Evolutionary conservation across 2,797 vertebrate genomes (phyloP), one percentile per base, ranked within the genome.

Genomic region (Sternarchorhynchus goeldii): DNA sequence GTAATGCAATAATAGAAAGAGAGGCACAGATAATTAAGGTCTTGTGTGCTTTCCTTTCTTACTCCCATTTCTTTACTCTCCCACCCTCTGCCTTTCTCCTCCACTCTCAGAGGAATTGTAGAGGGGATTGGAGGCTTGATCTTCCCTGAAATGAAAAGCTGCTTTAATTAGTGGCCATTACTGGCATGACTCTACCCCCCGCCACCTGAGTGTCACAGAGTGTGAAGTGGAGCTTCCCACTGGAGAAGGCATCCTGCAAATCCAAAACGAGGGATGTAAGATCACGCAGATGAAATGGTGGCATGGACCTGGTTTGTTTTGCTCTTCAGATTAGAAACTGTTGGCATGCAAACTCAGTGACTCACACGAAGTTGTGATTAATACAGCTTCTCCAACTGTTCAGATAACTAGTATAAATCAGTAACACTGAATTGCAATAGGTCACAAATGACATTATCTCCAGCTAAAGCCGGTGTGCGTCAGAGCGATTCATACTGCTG

Each of bases 121-220:
- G 84, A 87, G 86, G 87, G 89, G 86, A 89, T 83, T 78, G 83
- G 73, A 88, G 88, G 87, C 86, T 90, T 81, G 85, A 89, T 69
- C 89, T 90, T 84, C 56, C 50, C 85, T 66, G 82, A 88, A 85
- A 87, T 88, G 83, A 88, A 90, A 92, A 89, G 86, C 81, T 77
- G 83, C 87, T 90, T 91, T 93, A 92, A 93, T 93, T 92, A 91
- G 88, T 88, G 78, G 73, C 84, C 83, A 88, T 90, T 88, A 82
- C 78, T 86, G 85, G 86, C 84, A 76, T 75, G 80, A 80, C 41
- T 84, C 87, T 90, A 41, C 74, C 74, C 67, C 62, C 60, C 57
- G 75, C 56, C 88, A 88, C 80, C 84, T 82, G 83, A 88, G 84
- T 83, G 85, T 87, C 82, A 84, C 77, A 86, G 85, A 70, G 69